Evolutionary conservation across 2,113 vertebrate genomes (phyloP), one percentile per base, ranked within the genome.

Genomic region (Rissa tridactyla): DNA sequence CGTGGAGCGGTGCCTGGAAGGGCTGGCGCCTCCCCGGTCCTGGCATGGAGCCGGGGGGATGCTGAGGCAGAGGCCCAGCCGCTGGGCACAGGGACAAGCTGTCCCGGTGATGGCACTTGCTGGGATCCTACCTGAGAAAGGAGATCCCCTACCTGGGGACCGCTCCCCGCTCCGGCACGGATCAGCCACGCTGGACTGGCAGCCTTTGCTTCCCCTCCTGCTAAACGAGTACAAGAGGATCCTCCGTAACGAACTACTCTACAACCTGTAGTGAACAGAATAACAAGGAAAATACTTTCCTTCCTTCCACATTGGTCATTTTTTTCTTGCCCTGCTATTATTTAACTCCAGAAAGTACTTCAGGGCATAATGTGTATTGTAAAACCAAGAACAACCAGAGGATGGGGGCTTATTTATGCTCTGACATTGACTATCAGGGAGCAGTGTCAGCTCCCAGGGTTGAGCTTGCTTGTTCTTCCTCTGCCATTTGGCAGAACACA

Each of bases 31-130:
- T 58, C 5, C 44, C 32, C 42, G 4, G 68, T 18, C 25, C 58
- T 14, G 4, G 9, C 2, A 3, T 0, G 1, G 61, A 42, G 52
- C 77, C 16, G 34, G 9, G 61, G 20, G 6, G 46, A 12, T 71
- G 88, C 71, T 3, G 11, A 57, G 62, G 86, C 44, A 52, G 44
- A 22, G 46, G 13, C 18, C 18, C 2, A 2, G 26, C 30, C 4
- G 1, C n/a, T 11, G 47, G 61, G 69, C 61, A 17, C 40, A 6
- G 76, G 49, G 65, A 52, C 38, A 13, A 34, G 46, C 34, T 46
- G 58, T 29, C n/a, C 44, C 4, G 0, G 36, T 12, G 54, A 20
- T 32, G 47, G 27, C 10, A 10, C 12, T 34, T 27, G 61, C 40
- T 13, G 61, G 19, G 32, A 65, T 49, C 42, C 40, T 6, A 4